Base-by-base conservation (phyloP, 2,797 vertebrate genomes). In the Characodon lateralis region DNA sequence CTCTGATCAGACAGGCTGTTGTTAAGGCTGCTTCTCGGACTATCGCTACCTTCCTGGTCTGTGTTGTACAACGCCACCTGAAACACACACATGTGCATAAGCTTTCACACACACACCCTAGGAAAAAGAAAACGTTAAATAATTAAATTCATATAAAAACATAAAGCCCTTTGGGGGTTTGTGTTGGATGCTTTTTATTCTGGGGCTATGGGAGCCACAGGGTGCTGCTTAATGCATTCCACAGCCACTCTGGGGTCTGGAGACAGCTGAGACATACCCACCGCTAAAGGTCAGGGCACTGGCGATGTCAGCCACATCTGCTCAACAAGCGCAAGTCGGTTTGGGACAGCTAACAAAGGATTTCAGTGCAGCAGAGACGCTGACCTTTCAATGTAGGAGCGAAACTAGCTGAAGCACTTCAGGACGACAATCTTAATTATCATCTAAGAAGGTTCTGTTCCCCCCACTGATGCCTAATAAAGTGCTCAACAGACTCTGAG, bases 1-100 rank as follows among this genome's bases (percentile, higher is more conserved):
- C 97, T 98, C 96, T 97, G 97, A 94, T 98, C 97, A 88, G 97
- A 98, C 92, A 98, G 95, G 95, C 97, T 97, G 95, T 98, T 98
- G 96, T 98, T 98, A 97, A 97, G 97, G 97, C 97, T 98, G 95
- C 97, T 98, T 90, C 97, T 95, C 83, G 97, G 97, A 89, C 97
- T 98, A 93, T 98, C 97, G 83, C 97, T 98, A 80, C 97, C 97
- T 86, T 98, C 97, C 95, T 98, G 97, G 93, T 97, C 97, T 84
- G 96, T 95, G 94, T 97, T 97, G 93, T 97, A 97, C 92, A 97
- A 95, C 73, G 97, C 95, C 96, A 98, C 96, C 97, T 97, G 92
- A 81, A 94, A 95, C 80, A 79, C 78, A 92, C 9, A 89, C 18
- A 91, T 31, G 35, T 0, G 76, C 55, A 80, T 84, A 75, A 79